Evolutionary conservation across 2,888 invertebrate species (phyloP).

Genomic region (Caradrina clavipalpis): DNA sequence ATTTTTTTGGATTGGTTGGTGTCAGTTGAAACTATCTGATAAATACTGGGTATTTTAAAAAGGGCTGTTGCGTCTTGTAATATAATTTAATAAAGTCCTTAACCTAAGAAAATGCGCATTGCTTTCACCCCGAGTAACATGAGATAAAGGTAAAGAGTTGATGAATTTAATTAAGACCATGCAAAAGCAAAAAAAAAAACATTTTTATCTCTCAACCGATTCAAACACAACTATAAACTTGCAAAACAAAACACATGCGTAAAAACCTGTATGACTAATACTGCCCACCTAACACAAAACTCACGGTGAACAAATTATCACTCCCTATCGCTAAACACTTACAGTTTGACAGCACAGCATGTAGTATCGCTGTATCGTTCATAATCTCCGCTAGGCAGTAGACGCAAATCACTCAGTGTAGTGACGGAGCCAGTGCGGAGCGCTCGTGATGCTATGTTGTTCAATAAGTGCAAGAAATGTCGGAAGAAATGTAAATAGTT

Average conservation of each 20-base stretch:
- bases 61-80: background rate
- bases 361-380: constrained; percentile 19
- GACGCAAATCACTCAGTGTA: constrained; percentile 26
- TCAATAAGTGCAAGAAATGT: constrained; percentile 85
- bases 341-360: constrained; percentile 13
- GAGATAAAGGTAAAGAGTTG: too few relatives aligned
- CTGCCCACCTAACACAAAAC: background rate
- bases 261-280: constrained; percentile 15
- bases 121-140: too few relatives aligned
- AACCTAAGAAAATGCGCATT: background rate
- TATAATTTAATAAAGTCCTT: background rate
- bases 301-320: constrained; percentile 23
- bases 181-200: constrained; percentile 2
- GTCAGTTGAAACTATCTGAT: too few relatives aligned
- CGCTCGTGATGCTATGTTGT: constrained; percentile 74
- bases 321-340: constrained; percentile 34
- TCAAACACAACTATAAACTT: constrained; percentile 2
- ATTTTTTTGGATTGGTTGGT: too few relatives aligned
- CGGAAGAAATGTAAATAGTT: constrained; percentile 82
- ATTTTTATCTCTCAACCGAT: background rate
- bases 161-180: background rate
- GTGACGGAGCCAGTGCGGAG: constrained; percentile 16
- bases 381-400: constrained; percentile 24
- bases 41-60: too few relatives aligned
- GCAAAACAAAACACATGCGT: background rate